A percentile compares a stretch with the other conserved stretches of the same genome.
Evolutionary conservation across 1,140 invertebrate genomes (phyloP).

Genomic region (Trichogramma pretiosum): DNA sequence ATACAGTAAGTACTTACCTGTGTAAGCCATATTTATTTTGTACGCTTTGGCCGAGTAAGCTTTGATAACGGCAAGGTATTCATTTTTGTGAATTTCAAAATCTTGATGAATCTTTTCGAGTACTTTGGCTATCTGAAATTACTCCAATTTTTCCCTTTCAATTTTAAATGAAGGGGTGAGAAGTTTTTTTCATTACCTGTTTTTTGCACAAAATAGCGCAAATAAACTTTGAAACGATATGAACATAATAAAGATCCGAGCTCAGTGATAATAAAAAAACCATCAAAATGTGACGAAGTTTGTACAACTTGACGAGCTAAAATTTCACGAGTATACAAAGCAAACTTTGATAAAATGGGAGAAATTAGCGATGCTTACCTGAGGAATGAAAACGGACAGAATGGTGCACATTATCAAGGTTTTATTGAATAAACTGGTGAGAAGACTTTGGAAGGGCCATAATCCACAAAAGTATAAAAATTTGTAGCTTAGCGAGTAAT

Average conservation of each 20-base stretch:
- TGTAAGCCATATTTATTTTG: conserved; percentile 5
- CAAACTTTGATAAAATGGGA: no score
- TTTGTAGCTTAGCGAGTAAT: conserved; percentile 1
- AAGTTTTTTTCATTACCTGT: no score
- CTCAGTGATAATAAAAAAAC: background rate
- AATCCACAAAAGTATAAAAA: conserved; percentile 8
- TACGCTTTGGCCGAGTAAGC: background rate
- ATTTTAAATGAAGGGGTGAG: no score
- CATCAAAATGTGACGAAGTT: background rate
- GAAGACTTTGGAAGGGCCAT: conserved; percentile 1
- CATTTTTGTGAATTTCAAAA: background rate
- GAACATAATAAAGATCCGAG: background rate
- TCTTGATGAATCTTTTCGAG: conserved; percentile 8
- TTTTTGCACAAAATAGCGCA: no score
- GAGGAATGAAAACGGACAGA: background rate
- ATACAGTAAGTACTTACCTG: background rate
- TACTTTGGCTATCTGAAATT: background rate
- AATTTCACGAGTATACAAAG: no score
- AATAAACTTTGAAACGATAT: no score
- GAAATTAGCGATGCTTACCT: no score
- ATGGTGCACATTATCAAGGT: background rate
- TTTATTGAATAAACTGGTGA: background rate
- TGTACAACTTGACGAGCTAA: background rate
- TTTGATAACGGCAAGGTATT: conserved; percentile 1
- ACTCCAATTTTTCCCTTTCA: no score